Conservation (phyloP, 2,797 vertebrate genomes). For the Phylloscopus collybita region DNA sequence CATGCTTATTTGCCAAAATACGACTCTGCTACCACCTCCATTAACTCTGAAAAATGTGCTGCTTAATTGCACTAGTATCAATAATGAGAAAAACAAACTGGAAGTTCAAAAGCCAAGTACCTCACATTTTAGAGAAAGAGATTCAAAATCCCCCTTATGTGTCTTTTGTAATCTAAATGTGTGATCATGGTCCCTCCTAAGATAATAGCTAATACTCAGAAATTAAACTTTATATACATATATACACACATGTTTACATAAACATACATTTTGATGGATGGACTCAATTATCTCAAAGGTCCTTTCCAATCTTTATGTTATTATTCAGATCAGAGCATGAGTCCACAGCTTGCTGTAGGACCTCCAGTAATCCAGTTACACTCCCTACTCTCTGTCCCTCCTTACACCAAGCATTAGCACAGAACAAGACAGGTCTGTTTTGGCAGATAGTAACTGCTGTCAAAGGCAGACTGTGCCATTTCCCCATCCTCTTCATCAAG, state of each 20-base stretch:
- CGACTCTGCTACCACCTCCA: background rate
- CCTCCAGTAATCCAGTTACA: background rate
- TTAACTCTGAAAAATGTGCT: background rate
- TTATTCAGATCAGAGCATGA: background rate
- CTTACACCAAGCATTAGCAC: rapidly evolving
- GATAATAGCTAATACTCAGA: background rate
- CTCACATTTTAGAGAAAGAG: background rate
- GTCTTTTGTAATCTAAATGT: background rate
- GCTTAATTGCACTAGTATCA: background rate
- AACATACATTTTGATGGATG: background rate
- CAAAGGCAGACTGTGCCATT: background rate
- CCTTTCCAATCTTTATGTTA: background rate
- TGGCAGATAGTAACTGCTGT: background rate
- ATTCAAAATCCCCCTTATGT: background rate
- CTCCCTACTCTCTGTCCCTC: background rate
- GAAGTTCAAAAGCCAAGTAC: background rate
- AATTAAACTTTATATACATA: background rate
- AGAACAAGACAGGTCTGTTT: background rate
- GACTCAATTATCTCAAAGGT: background rate
- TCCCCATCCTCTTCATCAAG: background rate
- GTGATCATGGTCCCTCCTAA: background rate
- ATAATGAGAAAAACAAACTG: background rate
- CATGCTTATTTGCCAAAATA: background rate
- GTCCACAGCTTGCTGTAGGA: background rate
- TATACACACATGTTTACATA: background rate